phyloP scores from a whole-genome alignment of 2,888 invertebrate species.

The Pyrrhosoma nymphula region DNA sequence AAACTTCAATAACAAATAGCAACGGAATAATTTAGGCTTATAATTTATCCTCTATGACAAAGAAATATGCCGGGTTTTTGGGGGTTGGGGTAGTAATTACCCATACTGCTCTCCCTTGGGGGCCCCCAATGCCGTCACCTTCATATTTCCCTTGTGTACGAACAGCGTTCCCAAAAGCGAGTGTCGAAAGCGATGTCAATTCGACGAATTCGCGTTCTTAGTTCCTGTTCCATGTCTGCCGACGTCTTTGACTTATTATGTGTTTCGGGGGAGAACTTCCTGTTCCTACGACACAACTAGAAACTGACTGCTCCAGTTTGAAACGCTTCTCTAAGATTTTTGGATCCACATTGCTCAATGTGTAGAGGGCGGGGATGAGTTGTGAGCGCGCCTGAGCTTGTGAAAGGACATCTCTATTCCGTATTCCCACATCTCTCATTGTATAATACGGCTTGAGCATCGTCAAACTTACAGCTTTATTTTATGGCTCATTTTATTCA shows the following conservation, averaged over 20 bases:
- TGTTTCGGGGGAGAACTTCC: not conserved
- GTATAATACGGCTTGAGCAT: no score
- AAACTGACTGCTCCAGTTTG: not conserved
- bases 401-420: not conserved
- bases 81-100: no score
- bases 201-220: not conserved
- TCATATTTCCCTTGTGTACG: not conserved
- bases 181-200: not conserved
- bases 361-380: not conserved
- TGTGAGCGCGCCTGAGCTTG: not conserved
- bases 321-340: not conserved
- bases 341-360: not conserved
- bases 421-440: no score
- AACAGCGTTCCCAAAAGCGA: not conserved
- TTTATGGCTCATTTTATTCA: no score
- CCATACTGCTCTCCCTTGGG: no score
- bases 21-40: no score
- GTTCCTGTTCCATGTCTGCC: not conserved
- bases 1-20: no score
- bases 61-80: no score
- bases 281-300: not conserved
- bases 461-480: no score
- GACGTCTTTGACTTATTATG: not conserved
- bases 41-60: no score
- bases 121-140: not conserved